Base-by-base conservation (phyloP, 2,113 vertebrate species). In the Myrmecophaga tridactyla region DNA sequence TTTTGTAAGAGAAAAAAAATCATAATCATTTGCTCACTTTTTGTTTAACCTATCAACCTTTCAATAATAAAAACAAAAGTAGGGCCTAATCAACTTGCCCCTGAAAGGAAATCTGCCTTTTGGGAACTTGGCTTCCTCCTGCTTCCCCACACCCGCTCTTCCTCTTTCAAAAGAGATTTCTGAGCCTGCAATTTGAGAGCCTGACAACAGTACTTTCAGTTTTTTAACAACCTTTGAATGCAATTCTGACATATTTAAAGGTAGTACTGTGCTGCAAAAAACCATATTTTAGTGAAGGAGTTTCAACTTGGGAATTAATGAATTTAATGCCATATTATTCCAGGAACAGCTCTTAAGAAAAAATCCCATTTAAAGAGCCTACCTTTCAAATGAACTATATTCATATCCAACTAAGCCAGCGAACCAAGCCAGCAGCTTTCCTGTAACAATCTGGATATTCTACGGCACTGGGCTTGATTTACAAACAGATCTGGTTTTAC, bases 221-320 rank as follows among this genome's bases (percentile, higher is more conserved):
- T 95, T 76, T 75, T 84, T 72, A 88, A 43, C 94, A 97, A 84
- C 12, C 77, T 90, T 23, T 96, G 70, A 88, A 92, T 94, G 76
- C 65, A 65, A 63, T 39, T 72, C 58, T 6, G 21, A 94, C 90
- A 92, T 11, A 85, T 75, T 81, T 95, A 96, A 90, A 97, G 92
- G 21, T 62, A 34, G 85, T 65, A 62, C n/a, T 76, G 62, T 86
- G 89, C 90, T 94, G 31, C 92, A 94, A 87, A 95, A 94, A 97
- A 60, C 11, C 20, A 0, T 31, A 27, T 83, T 93, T 94, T 51
- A 78, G 88, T 36, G 53, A 95, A 78, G 92, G 73, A 89, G 63
- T 58, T 75, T 97, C 94, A 97, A 73, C 96, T 31, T 41, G 85
- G 93, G 58, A 94, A 97, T 91, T 96, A 92, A 95, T 36, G 43